Evolutionary conservation across 2,113 vertebrate species (phyloP).

Genomic region (Dipodomys ordii): DNA sequence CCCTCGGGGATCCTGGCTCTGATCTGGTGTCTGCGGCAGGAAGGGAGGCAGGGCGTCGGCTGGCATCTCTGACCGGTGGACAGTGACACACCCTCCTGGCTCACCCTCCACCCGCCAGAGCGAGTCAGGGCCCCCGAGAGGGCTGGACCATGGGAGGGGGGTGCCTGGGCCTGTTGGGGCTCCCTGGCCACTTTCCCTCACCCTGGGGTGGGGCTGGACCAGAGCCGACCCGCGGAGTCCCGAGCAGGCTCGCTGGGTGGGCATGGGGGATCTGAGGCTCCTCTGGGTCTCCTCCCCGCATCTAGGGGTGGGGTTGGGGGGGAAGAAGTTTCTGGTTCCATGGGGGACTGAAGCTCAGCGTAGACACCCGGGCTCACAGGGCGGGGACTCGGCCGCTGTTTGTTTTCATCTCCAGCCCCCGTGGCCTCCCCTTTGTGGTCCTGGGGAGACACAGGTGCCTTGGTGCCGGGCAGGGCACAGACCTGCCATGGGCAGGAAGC

Average conservation of each 20-base stretch:
- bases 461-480: neutral
- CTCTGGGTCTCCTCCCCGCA: too few relatives aligned
- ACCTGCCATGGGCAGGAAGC: neutral
- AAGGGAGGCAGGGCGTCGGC: fast-evolving
- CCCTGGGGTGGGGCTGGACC: too few relatives aligned
- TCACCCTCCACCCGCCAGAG: neutral
- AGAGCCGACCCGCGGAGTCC: neutral
- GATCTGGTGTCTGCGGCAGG: neutral
- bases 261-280: too few relatives aligned
- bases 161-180: too few relatives aligned
- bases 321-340: too few relatives aligned
- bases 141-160: neutral
- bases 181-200: neutral
- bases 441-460: neutral
- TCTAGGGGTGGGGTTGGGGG: too few relatives aligned
- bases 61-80: neutral
- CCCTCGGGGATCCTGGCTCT: too few relatives aligned
- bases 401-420: neutral
- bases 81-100: neutral
- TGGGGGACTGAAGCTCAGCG: neutral
- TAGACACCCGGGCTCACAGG: neutral
- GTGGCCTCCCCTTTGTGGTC: neutral
- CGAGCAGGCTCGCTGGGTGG: fast-evolving
- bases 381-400: too few relatives aligned
- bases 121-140: neutral